These are phyloP conservation scores for Zaprionus davidi DNA, from an alignment of 1,140 invertebrate species.

Conservation along the genomic window DNA sequence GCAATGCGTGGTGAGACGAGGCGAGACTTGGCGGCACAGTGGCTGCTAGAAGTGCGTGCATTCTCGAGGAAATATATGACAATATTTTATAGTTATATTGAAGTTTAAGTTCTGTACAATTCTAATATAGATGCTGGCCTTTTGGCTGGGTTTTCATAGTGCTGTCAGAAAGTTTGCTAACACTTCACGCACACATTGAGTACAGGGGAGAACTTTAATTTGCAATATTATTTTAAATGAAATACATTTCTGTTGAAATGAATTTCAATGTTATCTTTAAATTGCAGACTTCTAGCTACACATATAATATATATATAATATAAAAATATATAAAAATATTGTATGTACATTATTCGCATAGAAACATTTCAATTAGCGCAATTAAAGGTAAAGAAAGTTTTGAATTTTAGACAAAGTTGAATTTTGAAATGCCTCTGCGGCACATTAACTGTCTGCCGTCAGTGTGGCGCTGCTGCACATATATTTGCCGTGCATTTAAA, in stretches of 20 bases:
- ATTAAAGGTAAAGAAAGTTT: not conserved
- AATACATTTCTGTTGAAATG: no score
- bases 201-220: no score
- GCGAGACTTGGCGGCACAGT: conserved; percentile 39
- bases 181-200: no score
- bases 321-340: no score
- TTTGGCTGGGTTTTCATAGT: not conserved
- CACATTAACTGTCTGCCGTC: not conserved
- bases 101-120: not conserved
- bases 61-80: not conserved
- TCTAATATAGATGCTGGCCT: not conserved
- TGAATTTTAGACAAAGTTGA: not conserved
- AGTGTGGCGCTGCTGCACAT: conserved; percentile 39
- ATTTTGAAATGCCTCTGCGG: not conserved
- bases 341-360: accelerated
- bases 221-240: no score
- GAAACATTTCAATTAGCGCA: no score
- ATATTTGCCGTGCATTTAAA: conserved; percentile 72
- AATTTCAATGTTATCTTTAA: no score
- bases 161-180: not conserved
- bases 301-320: no score
- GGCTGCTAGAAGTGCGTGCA: not conserved
- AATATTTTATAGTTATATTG: not conserved
- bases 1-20: conserved; percentile 9
- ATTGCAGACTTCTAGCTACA: not conserved